Evolutionary conservation across 2,797 vertebrate genomes (phyloP), one percentile per base, ranked within the genome.

Genomic region (Gouania willdenowi): DNA sequence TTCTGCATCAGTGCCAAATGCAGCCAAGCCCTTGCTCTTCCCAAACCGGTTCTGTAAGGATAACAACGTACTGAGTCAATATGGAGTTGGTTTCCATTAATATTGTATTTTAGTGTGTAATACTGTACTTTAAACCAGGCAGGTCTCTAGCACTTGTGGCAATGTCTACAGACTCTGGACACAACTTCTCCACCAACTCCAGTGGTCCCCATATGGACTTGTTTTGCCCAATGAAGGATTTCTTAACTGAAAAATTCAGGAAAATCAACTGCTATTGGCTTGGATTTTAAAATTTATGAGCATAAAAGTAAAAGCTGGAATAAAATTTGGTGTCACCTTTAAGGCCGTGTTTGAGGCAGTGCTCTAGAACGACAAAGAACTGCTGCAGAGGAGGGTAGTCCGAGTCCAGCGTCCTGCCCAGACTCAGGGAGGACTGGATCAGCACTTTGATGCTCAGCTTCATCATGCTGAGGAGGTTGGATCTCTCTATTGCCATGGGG

Each of bases 1-100:
- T 99, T 99, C 72, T 99, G 95, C 97, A 99, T 99, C 16, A 98
- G 90, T 0, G 95, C 93, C 51, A 99, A 89, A 80, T 98, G 94
- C 27, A 99, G 85, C 97, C 97, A 99, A 5, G 97, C 97, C 67
- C 97, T 86, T 31, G 83, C 97, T 87, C 91, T 87, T 24, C 97
- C 97, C 52, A 95, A 72, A 32, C 93, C 91, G 0, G 93, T 97
- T 87, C 97, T 99, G 51, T 40, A 8, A 25, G 1, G 52, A 22
- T n/a, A n/a, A n/a, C n/a, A n/a, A n/a, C n/a, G 20, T n/a, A 3
- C 17, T 8, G 10, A 18, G 17, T 49, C n/a, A 49, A 16, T 19
- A 7, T 5, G 1, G 2, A 6, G 19, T 4, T 11, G 8, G 5
- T 6, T n/a, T 9, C 6, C 6, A 1, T 2, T 8, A 19, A 8